phyloP scores from a whole-genome alignment of 2,113 vertebrate genomes.

The Chunga burmeisteri region DNA sequence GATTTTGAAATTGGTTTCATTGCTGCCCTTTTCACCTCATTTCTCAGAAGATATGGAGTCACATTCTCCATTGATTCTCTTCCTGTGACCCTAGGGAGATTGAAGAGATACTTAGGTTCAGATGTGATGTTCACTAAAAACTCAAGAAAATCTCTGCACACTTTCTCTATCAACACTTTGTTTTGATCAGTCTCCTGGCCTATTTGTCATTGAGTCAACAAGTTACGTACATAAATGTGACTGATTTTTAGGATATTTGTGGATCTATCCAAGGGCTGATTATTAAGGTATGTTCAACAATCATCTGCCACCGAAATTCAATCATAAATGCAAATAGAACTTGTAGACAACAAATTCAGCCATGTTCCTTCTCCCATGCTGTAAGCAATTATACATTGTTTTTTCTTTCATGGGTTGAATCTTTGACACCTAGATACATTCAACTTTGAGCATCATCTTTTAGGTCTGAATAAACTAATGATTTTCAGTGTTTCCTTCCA shows the following conservation, averaged over 20 bases:
- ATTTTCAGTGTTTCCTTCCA: neutral
- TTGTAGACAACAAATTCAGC: neutral
- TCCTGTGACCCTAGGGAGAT: neutral
- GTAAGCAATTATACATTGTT: neutral
- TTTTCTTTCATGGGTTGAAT: neutral
- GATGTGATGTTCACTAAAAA: constrained; percentile 8
- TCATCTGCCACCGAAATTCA: neutral
- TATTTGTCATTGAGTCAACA: neutral
- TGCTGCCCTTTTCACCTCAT: constrained; percentile 47
- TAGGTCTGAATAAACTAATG: neutral
- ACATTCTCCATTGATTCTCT: constrained; percentile 29
- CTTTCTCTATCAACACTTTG: neutral
- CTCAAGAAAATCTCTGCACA: neutral
- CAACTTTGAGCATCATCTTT: neutral
- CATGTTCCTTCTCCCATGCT: neutral
- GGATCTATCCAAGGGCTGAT: neutral
- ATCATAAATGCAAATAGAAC: neutral
- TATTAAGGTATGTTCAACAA: neutral
- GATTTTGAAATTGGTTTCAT: constrained; percentile 53
- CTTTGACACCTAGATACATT: neutral
- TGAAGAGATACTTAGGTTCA: constrained; percentile 23
- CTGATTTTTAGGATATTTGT: neutral
- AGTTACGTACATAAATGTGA: neutral
- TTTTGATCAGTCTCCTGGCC: neutral
- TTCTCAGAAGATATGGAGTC: constrained; percentile 43